A percentile compares a stretch with the other conserved stretches of the same genome.
Conservation (phyloP, 2,113 vertebrate genomes). For the Oophaga pumilio region DNA sequence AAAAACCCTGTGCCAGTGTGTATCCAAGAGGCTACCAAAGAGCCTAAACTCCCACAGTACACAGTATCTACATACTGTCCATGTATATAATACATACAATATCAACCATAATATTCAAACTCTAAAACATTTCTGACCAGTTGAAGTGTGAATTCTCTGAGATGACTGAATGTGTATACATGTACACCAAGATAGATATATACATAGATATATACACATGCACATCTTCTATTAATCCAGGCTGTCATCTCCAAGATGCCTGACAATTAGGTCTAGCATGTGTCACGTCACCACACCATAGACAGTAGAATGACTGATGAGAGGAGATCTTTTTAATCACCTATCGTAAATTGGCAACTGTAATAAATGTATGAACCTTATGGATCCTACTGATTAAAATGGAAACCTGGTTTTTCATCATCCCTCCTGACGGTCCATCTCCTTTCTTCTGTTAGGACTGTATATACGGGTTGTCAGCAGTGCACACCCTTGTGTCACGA, state of each 20-base stretch:
- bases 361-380: conserved; percentile 2
- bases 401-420: neutral
- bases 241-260: neutral
- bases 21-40: no score
- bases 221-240: no score
- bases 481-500: conserved; percentile 68
- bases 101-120: no score
- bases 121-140: no score
- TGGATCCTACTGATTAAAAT: neutral
- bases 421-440: neutral
- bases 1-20: no score
- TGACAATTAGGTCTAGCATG: neutral
- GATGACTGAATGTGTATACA: neutral
- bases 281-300: neutral
- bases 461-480: neutral
- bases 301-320: neutral
- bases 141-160: no score
- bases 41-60: no score
- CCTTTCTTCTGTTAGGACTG: neutral
- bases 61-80: no score
- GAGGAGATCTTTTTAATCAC: neutral
- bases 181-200: neutral
- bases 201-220: neutral
- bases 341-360: neutral
- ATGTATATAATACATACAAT: no score